Conservation (phyloP, 1,140 invertebrate species). For the Polypedilum vanderplanki region DNA sequence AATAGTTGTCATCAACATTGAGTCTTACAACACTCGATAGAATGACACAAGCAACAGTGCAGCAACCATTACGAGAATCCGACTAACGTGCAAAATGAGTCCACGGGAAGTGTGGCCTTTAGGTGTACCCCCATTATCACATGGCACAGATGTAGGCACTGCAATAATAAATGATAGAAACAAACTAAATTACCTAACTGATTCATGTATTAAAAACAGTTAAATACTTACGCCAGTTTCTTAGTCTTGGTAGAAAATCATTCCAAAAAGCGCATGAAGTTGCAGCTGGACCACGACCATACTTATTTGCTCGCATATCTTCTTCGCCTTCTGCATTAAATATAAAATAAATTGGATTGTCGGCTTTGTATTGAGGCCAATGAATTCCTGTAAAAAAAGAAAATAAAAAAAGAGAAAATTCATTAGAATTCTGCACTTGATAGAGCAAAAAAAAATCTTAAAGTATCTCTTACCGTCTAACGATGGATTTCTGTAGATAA, state of each 20-base stretch:
- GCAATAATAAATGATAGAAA: not conserved
- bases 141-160: slow-evolving; percentile 2
- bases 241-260: slow-evolving; percentile 79
- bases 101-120: not conserved
- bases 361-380: slow-evolving; percentile 82
- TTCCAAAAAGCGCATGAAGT: slow-evolving; percentile 94
- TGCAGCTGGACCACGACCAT: slow-evolving; percentile 71
- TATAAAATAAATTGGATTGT: slow-evolving; percentile 80
- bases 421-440: not conserved
- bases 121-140: not conserved
- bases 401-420: not conserved
- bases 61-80: not conserved
- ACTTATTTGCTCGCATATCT: slow-evolving; percentile 41
- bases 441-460: slow-evolving; percentile 4
- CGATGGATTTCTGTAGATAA: not conserved
- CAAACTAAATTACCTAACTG: not conserved
- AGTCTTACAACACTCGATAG: not conserved
- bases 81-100: not conserved
- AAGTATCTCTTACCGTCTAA: not conserved
- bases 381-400: slow-evolving; percentile 54
- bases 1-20: not conserved
- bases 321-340: slow-evolving; percentile 65
- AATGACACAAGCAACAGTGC: not conserved
- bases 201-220: no score
- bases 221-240: slow-evolving; percentile 47